Base-by-base conservation (phyloP, 1,140 invertebrate species). In the Drosophila mayri region DNA sequence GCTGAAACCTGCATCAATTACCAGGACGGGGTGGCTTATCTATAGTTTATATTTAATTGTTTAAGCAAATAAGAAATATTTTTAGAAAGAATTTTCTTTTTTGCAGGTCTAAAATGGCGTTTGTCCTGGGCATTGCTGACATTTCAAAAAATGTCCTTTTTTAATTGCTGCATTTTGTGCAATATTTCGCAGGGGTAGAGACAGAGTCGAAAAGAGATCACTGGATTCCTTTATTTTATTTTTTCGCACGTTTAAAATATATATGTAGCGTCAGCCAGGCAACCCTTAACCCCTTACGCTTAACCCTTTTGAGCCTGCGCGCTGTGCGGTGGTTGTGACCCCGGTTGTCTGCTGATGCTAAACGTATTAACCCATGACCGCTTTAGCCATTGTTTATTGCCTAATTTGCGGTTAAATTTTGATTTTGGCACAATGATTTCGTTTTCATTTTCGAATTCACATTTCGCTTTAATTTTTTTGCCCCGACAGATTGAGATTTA, bases 341-440 rank as follows among this genome's bases (percentile, higher is more conserved):
- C 67, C 40, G 58, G 35, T 78, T 78, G 64, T 78, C 64, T 74
- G 64, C 62, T 86, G 76, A 86, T 86, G 85, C 80, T 64, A 79
- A 86, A 86, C 83, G 83, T 86, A 86, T 86, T 86, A 86, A 87
- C 83, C 83, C 83, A 79, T 86, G 83, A 86, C 83, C 83, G 83
- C 83, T 86, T 87, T 87, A 79, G 49, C 83, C 71, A 86, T 86
- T 86, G 83, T 86, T 87, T 86, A 87, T 79, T 86, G 79, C 75
- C 83, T 86, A 86, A 86, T 86, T 86, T 86, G 83, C 65, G 83
- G 83, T 86, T 82, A 63, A 87, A 79, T 82, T 81, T 85, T 70
- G 65, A 87, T 82, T 72, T 87, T 66, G 76, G 75, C 79, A 81
- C 79, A 81, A 82, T 74, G 79, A 82, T 61, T 82, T 78, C 52